Base-by-base conservation (phyloP, 2,888 invertebrate genomes). In the Drosophila yooni region DNA sequence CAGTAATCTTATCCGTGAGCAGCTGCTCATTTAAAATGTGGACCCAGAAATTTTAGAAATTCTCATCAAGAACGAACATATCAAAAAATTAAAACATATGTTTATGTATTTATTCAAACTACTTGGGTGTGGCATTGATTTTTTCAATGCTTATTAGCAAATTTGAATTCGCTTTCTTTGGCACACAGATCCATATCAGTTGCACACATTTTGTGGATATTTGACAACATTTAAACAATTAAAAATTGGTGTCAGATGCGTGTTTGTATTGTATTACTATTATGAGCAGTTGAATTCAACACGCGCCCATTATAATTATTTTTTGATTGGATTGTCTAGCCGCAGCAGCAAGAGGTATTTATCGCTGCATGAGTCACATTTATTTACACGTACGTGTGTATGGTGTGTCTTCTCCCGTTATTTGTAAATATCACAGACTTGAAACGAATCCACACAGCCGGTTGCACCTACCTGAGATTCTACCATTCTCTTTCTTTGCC, bases 351-450 rank as follows among this genome's bases (percentile, higher is more conserved):
- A 50, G 38, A 31, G 11, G 21, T n/a, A 43, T 25, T 56, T 66
- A 57, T 70, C 61, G 51, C 38, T 38, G 25, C 25, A 40, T 60
- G 60, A 66, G 46, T 70, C 60, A 66, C 63, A 56, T 34, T 56
- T 36, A 46, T 38, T 27, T 51, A 38, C 33, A 27, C 27, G 21
- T 29, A 29, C 29, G 21, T 53, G 34, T 34, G 27, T 27, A 7
- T 29, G 27, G 27, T 29, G 11, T 38, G 27, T 29, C 52, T 66
- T 18, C 34, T 65, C 46, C 40, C 53, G 46, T 51, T 48, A 58
- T 48, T 54, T 62, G 38, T 56, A 33, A 66, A 61, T 61, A 34
- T n/a, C 50, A 56, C 11, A 43, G 31, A 36, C 61, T 27, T 48
- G 66, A 53, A 54, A 43, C 53, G 54, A 46, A 61, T 61, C 56